A percentile compares a stretch with the other conserved stretches of the same genome.
phyloP scores from a whole-genome alignment of 2,888 invertebrate genomes.

The Stenchaetothrips biformis region DNA sequence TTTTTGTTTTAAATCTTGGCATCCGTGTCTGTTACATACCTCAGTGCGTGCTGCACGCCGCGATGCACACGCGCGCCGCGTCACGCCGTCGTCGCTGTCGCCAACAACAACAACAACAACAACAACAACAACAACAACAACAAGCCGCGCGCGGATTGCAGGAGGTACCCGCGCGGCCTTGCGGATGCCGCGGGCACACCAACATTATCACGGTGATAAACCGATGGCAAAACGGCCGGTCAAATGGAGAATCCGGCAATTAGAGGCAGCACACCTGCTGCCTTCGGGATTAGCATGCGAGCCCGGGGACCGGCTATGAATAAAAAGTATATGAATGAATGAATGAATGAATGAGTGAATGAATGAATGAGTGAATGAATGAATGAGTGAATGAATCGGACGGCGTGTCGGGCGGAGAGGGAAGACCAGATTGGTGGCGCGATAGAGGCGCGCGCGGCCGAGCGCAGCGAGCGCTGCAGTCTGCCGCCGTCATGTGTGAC shows the following conservation, averaged over 20 bases:
- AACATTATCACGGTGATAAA: neutral
- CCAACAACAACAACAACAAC: neutral
- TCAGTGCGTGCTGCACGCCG: neutral
- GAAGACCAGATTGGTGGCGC: neutral
- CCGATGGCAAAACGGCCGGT: neutral
- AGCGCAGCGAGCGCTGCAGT: neutral
- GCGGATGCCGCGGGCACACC: neutral
- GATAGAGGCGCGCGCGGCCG: neutral
- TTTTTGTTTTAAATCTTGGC: conserved; percentile 23
- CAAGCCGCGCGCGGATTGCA: no score
- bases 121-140: no score
- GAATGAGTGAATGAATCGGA: neutral
- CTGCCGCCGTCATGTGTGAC: neutral
- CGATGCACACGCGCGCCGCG: neutral
- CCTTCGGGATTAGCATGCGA: no score
- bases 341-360: neutral
- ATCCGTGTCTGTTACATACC: conserved; percentile 4
- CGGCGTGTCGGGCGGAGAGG: neutral
- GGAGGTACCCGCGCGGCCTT: no score
- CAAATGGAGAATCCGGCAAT: neutral
- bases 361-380: conserved; percentile 5
- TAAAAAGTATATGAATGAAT: neutral
- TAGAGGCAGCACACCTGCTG: conserved; percentile 1
- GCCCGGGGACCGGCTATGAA: neutral
- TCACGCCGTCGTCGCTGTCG: neutral